Evolutionary conservation across 1,140 invertebrate species (phyloP).

Genomic region (Drosophila persimilis): DNA sequence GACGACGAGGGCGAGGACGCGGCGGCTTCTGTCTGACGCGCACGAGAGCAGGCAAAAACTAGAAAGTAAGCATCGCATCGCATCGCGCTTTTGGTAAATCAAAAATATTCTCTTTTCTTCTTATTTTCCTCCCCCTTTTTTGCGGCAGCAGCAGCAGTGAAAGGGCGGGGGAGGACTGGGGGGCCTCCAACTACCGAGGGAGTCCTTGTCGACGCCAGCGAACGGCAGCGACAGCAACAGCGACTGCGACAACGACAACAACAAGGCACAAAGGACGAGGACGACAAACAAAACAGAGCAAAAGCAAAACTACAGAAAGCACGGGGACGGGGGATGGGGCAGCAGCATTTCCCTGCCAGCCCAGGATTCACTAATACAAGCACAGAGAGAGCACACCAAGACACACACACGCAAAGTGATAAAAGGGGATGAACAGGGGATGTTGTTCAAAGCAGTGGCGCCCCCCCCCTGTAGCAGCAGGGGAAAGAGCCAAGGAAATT

Average conservation of each 20-base stretch:
- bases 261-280: constrained; percentile 42
- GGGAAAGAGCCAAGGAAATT: constrained; percentile 72
- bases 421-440: constrained; percentile 69
- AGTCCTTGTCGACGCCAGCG: constrained; percentile 22
- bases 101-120: constrained; percentile 45
- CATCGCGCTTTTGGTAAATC: constrained; percentile 55
- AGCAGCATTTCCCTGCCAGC: constrained; percentile 63
- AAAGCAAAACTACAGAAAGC: constrained; percentile 7
- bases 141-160: not conserved
- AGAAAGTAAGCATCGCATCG: constrained; percentile 47
- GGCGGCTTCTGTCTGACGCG: constrained; percentile 65
- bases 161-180: not conserved
- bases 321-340: constrained; percentile 1
- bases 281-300: constrained; percentile 36
- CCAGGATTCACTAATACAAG: constrained; percentile 33
- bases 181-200: no score
- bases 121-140: constrained; percentile 31
- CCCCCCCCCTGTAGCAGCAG: not conserved
- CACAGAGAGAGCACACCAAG: constrained; percentile 3
- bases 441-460: constrained; percentile 52
- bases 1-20: constrained; percentile 3
- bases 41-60: constrained; percentile 46
- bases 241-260: constrained; percentile 54
- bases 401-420: constrained; percentile 30
- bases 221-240: constrained; percentile 50